Percentiles rank a stretch among this genome's conserved stretches.
Conservation (phyloP, 2,888 invertebrate genomes). For the Xestoiulus laeticollis region DNA sequence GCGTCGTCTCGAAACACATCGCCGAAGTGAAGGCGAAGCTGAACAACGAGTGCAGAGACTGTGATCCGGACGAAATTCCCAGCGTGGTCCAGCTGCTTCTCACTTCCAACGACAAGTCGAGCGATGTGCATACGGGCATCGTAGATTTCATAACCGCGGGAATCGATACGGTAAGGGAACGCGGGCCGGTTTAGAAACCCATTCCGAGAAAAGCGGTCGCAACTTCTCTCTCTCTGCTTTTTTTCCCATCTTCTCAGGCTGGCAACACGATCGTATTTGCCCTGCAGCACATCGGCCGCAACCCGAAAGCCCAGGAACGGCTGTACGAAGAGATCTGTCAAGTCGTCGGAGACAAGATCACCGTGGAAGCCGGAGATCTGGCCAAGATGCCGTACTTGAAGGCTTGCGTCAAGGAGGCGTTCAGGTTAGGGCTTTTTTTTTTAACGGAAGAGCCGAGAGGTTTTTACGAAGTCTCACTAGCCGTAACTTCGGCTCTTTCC, state of each 20-base stretch:
- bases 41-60: slow-evolving; percentile 42
- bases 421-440: slow-evolving; percentile 57
- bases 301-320: slow-evolving; percentile 61
- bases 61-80: slow-evolving; percentile 51
- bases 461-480: no score
- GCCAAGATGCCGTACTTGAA: slow-evolving; percentile 60
- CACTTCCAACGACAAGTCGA: slow-evolving; percentile 54
- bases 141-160: slow-evolving; percentile 60
- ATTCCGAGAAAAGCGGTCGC: no score
- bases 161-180: slow-evolving; percentile 58
- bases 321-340: slow-evolving; percentile 60
- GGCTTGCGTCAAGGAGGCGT: slow-evolving; percentile 63
- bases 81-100: slow-evolving; percentile 58
- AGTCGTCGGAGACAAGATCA: slow-evolving; percentile 53
- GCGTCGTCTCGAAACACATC: slow-evolving; percentile 57
- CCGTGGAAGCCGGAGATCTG: slow-evolving; percentile 56
- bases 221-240: background rate
- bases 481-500: no score
- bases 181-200: no score
- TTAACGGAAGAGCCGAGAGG: no score
- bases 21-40: slow-evolving; percentile 49
- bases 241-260: slow-evolving; percentile 59
- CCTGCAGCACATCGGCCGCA: slow-evolving; percentile 61
- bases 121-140: slow-evolving; percentile 58
- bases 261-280: slow-evolving; percentile 62